Evolutionary conservation across 2,797 vertebrate species (phyloP).

Genomic region (Aulostomus chinensis): DNA sequence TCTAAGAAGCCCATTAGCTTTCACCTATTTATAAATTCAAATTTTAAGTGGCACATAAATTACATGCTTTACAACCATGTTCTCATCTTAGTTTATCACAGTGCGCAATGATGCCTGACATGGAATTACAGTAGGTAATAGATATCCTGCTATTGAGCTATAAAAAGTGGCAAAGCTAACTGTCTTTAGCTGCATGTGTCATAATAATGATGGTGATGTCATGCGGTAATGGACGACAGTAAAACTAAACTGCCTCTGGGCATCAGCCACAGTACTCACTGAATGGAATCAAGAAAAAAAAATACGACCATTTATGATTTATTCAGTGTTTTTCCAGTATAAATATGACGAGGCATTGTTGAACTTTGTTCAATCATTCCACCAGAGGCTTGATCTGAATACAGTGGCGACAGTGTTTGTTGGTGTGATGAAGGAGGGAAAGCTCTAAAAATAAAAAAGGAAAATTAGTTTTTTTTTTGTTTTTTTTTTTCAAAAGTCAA

Average conservation of each 20-base stretch:
- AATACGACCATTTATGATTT: conserved; percentile 11
- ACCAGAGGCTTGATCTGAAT: conserved; percentile 8
- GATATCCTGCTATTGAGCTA: conserved; percentile 1
- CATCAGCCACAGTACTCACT: not conserved
- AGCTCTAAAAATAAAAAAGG: conserved; percentile 15
- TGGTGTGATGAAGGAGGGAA: not conserved
- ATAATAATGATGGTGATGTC: conserved; percentile 8
- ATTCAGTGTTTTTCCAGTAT: conserved; percentile 4
- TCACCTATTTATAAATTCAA: not conserved
- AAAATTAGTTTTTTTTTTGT: too few relatives aligned
- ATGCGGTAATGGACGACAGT: too few relatives aligned
- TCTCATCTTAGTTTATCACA: not conserved
- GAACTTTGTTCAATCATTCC: conserved; percentile 6
- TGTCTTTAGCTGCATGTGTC: too few relatives aligned
- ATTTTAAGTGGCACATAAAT: not conserved
- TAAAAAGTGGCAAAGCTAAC: too few relatives aligned
- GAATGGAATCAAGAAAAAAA: conserved; percentile 14
- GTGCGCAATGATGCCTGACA: conserved; percentile 5
- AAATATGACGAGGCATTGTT: conserved; percentile 21
- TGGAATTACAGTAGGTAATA: conserved; percentile 7
- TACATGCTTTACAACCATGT: not conserved
- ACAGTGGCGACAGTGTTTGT: conserved; percentile 4
- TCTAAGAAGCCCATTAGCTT: not conserved
- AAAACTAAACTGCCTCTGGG: not conserved
- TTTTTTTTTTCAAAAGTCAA: too few relatives aligned